Evolutionary conservation across 2,888 invertebrate genomes (phyloP).

Genomic region (Flabesymbios commensalis): DNA sequence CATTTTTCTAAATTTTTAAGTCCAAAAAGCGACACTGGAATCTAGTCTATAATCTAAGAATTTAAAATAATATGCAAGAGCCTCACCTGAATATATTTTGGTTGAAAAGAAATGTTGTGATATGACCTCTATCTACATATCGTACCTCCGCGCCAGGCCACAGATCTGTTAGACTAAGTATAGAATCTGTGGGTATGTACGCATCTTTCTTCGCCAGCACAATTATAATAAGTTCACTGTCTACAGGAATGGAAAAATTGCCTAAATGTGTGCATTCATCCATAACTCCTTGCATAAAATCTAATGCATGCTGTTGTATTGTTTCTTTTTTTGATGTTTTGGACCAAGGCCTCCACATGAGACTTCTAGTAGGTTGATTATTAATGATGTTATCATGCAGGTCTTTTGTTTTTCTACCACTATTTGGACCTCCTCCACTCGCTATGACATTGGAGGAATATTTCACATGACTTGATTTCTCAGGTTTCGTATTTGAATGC

Average conservation of each 20-base stretch:
- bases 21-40: too few relatives aligned
- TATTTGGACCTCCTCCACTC: too few relatives aligned
- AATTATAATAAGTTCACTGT: constrained; percentile 86
- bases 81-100: constrained; percentile 83
- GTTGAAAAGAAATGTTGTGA: constrained; percentile 74
- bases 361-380: too few relatives aligned
- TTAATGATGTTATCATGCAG: too few relatives aligned
- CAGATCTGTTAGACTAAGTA: constrained; percentile 79
- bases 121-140: constrained; percentile 81
- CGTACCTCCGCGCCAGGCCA: constrained; percentile 92
- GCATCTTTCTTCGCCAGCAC: constrained; percentile 84
- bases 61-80: background rate
- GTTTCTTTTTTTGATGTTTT: background rate
- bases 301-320: constrained; percentile 61
- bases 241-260: constrained; percentile 83
- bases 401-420: too few relatives aligned
- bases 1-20: too few relatives aligned
- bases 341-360: background rate
- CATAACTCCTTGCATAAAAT: constrained; percentile 97
- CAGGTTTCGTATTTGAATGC: too few relatives aligned
- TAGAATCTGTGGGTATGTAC: constrained; percentile 84
- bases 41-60: too few relatives aligned
- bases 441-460: too few relatives aligned
- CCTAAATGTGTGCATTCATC: constrained; percentile 97
- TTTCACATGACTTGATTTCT: too few relatives aligned